Evolutionary conservation across 1,140 invertebrate species (phyloP).

Genomic region (Zaprionus lachaisei): DNA sequence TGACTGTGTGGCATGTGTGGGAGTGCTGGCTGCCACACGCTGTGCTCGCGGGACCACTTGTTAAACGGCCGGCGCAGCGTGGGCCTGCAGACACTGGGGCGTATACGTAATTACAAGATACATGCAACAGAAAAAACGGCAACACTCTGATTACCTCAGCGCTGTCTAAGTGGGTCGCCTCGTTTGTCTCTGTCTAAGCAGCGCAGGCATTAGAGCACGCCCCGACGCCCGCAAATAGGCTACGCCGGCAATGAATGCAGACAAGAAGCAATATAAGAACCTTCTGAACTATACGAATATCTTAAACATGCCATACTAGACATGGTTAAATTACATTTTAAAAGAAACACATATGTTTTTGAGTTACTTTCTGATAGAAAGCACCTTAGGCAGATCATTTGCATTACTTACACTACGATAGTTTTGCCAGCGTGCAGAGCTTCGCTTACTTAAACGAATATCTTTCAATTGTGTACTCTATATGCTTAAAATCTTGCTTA

Average conservation of each 20-base stretch:
- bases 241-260: slow-evolving; percentile 1
- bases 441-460: not conserved
- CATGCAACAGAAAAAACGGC: slow-evolving; percentile 26
- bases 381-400: no score
- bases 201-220: slow-evolving; percentile 14
- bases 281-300: not conserved
- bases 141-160: slow-evolving; percentile 49
- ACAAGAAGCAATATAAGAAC: not conserved
- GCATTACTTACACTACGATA: no score
- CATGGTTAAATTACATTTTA: not conserved
- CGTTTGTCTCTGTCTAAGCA: slow-evolving; percentile 32
- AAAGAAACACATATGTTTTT: not conserved
- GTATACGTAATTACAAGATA: slow-evolving; percentile 52
- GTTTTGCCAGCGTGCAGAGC: not conserved
- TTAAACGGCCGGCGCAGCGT: slow-evolving; percentile 48
- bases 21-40: slow-evolving; percentile 37
- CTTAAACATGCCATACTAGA: not conserved
- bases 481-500: no score
- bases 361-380: not conserved
- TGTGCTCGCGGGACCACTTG: slow-evolving; percentile 52
- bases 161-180: slow-evolving; percentile 45
- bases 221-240: slow-evolving; percentile 47
- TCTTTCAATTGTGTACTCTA: no score
- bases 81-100: slow-evolving; percentile 44
- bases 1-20: slow-evolving; percentile 34